Percentiles rank a stretch among this genome's conserved stretches.
phyloP scores from a whole-genome alignment of 2,888 invertebrate species.

The Leuctra nigra region DNA sequence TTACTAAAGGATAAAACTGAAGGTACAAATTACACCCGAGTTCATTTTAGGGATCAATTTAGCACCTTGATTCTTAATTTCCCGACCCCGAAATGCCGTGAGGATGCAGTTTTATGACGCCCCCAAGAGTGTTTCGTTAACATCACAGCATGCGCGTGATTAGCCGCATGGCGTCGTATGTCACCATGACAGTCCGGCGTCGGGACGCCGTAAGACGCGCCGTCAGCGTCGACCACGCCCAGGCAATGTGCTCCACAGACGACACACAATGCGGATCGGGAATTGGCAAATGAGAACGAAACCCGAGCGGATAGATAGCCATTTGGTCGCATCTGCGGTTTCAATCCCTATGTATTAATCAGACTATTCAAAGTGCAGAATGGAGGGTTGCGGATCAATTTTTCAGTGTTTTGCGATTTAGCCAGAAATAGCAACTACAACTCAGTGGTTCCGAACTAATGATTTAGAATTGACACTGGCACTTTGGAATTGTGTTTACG shows the following conservation, averaged over 20 bases:
- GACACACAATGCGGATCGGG: neutral
- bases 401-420: too few species aligned
- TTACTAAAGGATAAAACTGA: too few species aligned
- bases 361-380: neutral
- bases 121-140: too few species aligned
- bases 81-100: too few species aligned
- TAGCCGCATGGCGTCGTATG: neutral
- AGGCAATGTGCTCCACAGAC: neutral
- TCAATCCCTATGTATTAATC: slow-evolving; percentile 11
- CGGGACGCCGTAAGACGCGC: neutral
- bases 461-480: slow-evolving; percentile 1
- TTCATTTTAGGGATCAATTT: too few species aligned
- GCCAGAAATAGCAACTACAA: neutral
- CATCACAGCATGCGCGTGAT: too few species aligned
- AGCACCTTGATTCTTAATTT: too few species aligned
- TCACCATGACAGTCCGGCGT: neutral
- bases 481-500: neutral
- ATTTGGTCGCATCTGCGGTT: slow-evolving; percentile 11
- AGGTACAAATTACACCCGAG: too few species aligned
- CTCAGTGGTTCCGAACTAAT: slow-evolving; percentile 1
- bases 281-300: neutral
- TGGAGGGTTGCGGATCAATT: too few species aligned
- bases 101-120: too few species aligned
- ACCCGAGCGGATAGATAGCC: slow-evolving; percentile 2
- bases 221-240: neutral